Evolutionary conservation across 2,888 invertebrate genomes (phyloP).

Genomic region (Allolobophora icterica): DNA sequence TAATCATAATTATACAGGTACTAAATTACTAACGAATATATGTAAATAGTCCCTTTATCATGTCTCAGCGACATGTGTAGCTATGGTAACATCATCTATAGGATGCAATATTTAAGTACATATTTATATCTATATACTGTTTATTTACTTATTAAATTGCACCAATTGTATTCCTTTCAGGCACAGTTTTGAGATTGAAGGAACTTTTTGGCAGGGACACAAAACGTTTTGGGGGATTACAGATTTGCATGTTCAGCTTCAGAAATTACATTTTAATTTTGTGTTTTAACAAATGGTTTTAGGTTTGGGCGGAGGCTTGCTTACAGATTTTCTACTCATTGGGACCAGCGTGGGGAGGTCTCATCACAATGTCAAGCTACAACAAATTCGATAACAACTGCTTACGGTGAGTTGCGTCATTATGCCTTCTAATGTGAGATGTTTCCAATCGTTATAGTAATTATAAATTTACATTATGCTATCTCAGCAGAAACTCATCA

Average conservation of each 20-base stretch:
- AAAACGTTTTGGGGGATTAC: not conserved
- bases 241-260: not conserved
- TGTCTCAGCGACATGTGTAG: no score
- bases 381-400: slow-evolving; percentile 60
- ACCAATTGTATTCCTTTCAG: no score
- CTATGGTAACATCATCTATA: no score
- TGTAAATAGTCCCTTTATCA: no score
- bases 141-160: no score
- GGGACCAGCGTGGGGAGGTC: slow-evolving; percentile 63
- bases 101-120: no score
- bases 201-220: not conserved
- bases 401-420: slow-evolving; percentile 53
- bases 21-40: no score
- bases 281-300: not conserved
- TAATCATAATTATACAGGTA: no score
- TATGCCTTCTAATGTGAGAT: slow-evolving; percentile 44
- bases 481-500: no score
- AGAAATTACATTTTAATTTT: not conserved
- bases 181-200: not conserved
- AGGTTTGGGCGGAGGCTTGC: slow-evolving; percentile 64
- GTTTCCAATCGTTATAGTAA: no score
- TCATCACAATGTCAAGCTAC: slow-evolving; percentile 62
- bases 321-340: slow-evolving; percentile 66
- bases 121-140: no score
- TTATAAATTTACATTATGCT: no score